Evolutionary conservation across 2,113 vertebrate genomes (phyloP).

Genomic region (Porphyrio hochstetteri): DNA sequence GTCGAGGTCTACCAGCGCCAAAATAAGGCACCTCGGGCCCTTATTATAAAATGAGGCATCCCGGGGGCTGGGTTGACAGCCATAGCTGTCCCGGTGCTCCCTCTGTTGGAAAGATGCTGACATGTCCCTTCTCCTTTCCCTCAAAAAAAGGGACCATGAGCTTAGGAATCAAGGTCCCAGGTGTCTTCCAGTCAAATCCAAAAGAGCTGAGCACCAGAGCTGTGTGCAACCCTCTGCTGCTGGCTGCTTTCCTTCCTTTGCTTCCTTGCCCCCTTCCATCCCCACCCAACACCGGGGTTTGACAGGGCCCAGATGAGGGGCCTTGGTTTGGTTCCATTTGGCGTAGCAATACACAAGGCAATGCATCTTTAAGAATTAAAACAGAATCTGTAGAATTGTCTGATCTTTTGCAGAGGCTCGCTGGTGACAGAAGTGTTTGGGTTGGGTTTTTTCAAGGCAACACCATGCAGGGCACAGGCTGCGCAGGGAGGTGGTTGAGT

Average conservation of each 20-base stretch:
- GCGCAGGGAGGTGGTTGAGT: too few species aligned
- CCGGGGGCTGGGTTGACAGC: not conserved
- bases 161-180: not conserved
- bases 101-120: not conserved
- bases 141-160: not conserved
- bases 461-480: too few species aligned
- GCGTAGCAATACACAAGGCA: not conserved
- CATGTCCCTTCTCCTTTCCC: not conserved
- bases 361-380: not conserved
- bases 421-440: not conserved
- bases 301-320: rapidly evolving
- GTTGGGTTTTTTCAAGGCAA: not conserved
- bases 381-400: not conserved
- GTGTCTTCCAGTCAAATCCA: not conserved
- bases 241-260: not conserved
- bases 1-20: rapidly evolving
- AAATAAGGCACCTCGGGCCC: not conserved
- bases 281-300: rapidly evolving
- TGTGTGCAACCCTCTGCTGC: rapidly evolving
- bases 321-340: not conserved
- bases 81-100: not conserved
- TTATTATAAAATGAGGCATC: not conserved
- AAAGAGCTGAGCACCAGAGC: too few species aligned
- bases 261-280: not conserved
- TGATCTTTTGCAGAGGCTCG: not conserved